Evolutionary conservation across 2,113 vertebrate species (phyloP).

Genomic region (Phocoena phocoena): DNA sequence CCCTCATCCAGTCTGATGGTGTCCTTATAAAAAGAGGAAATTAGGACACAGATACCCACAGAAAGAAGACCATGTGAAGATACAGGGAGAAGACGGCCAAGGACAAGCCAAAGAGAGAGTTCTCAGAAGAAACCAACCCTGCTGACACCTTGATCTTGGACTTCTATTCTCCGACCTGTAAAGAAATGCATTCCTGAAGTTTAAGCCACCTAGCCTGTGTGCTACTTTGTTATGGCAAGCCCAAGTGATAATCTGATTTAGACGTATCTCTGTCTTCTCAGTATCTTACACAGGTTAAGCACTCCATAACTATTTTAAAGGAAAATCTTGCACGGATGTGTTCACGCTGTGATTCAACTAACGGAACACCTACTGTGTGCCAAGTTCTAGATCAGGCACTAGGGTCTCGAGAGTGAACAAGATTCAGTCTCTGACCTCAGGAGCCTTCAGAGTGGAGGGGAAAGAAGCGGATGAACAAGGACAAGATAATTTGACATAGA

Average conservation of each 20-base stretch:
- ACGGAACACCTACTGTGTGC: background rate
- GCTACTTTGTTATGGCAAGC: background rate
- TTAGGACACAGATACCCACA: background rate
- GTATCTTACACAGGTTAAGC: background rate
- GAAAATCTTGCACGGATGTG: background rate
- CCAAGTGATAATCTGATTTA: background rate
- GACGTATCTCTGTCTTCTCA: background rate
- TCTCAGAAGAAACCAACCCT: background rate
- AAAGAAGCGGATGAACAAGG: background rate
- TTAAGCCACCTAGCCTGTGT: background rate
- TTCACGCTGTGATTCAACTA: background rate
- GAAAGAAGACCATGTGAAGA: background rate
- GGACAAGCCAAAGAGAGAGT: background rate
- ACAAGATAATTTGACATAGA: rapidly evolving
- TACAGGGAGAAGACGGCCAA: background rate
- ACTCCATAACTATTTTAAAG: background rate
- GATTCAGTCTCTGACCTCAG: background rate
- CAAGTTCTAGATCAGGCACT: background rate
- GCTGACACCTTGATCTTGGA: background rate
- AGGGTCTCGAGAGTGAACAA: background rate
- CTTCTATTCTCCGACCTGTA: background rate
- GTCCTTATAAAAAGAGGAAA: background rate
- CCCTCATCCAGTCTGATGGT: background rate
- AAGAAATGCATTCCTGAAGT: background rate
- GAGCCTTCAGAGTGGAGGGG: background rate